These are phyloP conservation scores for Mamestra brassicae DNA, from an alignment of 2,888 invertebrate species.

Conservation along the genomic window DNA sequence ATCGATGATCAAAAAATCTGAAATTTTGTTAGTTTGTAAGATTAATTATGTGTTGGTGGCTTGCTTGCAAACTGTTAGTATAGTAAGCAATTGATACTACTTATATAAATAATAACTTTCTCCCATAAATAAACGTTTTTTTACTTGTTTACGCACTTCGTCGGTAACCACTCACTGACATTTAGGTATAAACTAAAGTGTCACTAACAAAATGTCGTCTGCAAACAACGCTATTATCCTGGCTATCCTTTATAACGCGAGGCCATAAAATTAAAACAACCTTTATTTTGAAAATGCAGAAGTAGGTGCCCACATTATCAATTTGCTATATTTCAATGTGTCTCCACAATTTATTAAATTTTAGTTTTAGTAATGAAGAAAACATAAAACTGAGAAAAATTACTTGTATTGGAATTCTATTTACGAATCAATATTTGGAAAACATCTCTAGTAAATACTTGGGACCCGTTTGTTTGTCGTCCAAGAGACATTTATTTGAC, in stretches of 20 bases:
- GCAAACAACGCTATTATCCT: not conserved
- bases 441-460: conserved; percentile 10
- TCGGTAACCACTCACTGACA: not conserved
- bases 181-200: not conserved
- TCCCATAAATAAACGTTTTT: not conserved
- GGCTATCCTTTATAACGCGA: not conserved
- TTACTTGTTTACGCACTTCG: not conserved
- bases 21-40: too few species aligned
- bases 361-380: not conserved
- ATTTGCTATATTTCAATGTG: not conserved
- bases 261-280: too few species aligned
- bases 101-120: not conserved
- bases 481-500: conserved; percentile 17
- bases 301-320: not conserved
- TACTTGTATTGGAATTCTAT: not conserved
- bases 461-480: conserved; percentile 23
- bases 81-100: too few species aligned
- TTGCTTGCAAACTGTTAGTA: too few species aligned
- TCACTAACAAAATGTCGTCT: not conserved
- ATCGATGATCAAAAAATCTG: too few species aligned
- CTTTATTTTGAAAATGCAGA: too few species aligned
- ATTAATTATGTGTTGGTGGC: too few species aligned
- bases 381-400: not conserved
- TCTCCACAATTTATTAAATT: not conserved
- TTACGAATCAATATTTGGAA: conserved; percentile 10